Conservation (phyloP, 2,113 vertebrate genomes). For the Apteryx mantelli region DNA sequence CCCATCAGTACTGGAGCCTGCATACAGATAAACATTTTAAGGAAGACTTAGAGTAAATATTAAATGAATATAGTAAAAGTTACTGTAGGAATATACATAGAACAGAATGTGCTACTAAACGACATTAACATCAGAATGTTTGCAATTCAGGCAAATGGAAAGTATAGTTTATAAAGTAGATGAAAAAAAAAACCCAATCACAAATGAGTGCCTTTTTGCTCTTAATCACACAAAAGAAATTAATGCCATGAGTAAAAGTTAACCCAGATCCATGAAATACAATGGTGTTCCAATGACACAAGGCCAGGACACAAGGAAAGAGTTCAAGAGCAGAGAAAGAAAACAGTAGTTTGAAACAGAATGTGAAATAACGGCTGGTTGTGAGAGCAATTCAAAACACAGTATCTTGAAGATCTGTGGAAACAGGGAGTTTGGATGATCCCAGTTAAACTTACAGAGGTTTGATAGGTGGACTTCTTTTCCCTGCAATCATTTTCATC, state of each 20-base stretch:
- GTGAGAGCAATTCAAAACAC: neutral
- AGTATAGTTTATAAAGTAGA: neutral
- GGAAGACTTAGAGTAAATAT: neutral
- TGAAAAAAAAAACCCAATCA: neutral
- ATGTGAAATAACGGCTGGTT: neutral
- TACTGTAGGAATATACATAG: neutral
- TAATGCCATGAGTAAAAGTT: neutral
- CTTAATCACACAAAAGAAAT: neutral
- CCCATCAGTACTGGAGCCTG: neutral
- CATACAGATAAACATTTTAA: neutral
- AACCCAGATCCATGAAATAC: neutral
- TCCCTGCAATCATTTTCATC: constrained; percentile 93
- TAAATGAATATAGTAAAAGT: neutral
- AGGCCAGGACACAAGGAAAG: neutral
- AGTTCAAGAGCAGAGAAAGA: neutral
- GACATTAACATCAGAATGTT: neutral
- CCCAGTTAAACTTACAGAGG: constrained; percentile 82
- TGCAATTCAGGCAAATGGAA: neutral
- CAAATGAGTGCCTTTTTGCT: neutral
- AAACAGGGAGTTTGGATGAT: neutral
- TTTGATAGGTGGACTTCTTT: constrained; percentile 91
- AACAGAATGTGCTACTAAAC: neutral
- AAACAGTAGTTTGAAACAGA: neutral
- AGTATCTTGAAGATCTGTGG: neutral
- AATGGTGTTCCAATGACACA: neutral